Evolutionary conservation across 2,888 invertebrate genomes (phyloP).

Genomic region (Listrodromus nycthemerus): DNA sequence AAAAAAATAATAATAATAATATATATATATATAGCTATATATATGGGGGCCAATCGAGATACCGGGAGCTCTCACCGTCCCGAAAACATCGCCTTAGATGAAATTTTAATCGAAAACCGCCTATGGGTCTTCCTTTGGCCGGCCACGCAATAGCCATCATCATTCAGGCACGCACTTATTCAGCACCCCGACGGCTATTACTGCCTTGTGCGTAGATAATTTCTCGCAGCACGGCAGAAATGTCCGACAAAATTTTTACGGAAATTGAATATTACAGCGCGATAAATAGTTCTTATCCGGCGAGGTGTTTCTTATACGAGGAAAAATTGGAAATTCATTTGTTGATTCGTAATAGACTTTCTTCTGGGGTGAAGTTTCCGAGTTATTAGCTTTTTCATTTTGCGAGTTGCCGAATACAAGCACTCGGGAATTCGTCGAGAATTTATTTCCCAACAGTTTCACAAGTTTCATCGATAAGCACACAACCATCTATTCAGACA

Average conservation of each 20-base stretch:
- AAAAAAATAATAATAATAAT: no score
- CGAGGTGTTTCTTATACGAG: neutral
- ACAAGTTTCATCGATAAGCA: no score
- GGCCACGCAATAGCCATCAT: neutral
- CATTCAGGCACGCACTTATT: neutral
- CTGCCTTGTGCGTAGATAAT: neutral
- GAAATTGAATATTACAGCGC: slow-evolving; percentile 28
- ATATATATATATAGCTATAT: neutral
- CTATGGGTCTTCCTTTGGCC: neutral
- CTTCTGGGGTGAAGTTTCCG: no score
- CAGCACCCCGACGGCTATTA: neutral
- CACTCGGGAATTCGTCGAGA: no score
- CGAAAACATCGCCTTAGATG: slow-evolving; percentile 81
- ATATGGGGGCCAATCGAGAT: slow-evolving; percentile 26
- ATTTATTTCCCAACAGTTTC: no score
- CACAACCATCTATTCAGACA: no score
- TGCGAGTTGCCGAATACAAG: no score
- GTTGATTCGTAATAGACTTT: no score
- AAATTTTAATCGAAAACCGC: slow-evolving; percentile 79
- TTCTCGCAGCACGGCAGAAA: neutral
- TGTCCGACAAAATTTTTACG: slow-evolving; percentile 19
- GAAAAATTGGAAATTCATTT: no score
- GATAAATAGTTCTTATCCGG: slow-evolving; percentile 12
- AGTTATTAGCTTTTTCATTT: no score
- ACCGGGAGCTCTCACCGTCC: slow-evolving; percentile 68